Percentiles rank a stretch among this genome's conserved stretches.
Evolutionary conservation across 2,113 vertebrate species (phyloP).

Genomic region (Callaeas wilsoni): DNA sequence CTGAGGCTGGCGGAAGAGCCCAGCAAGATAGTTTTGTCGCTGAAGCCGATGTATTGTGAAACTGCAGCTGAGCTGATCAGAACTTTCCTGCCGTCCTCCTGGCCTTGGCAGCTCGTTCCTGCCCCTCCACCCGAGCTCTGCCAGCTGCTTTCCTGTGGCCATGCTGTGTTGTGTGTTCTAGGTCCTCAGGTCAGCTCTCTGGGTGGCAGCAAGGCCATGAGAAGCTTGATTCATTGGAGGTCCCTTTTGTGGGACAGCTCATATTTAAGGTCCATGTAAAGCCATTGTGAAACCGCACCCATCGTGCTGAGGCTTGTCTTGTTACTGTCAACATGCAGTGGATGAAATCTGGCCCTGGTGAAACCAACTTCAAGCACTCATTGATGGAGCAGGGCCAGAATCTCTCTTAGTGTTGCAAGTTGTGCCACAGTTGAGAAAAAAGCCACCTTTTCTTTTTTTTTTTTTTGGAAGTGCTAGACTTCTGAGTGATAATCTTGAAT

Average conservation of each 20-base stretch:
- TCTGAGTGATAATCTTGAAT: neutral
- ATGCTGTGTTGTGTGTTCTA: neutral
- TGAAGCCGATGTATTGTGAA: neutral
- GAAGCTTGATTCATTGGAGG: neutral
- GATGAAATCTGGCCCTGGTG: neutral
- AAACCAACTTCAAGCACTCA: neutral
- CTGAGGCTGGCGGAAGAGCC: neutral
- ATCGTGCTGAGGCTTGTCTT: neutral
- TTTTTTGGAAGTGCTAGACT: neutral
- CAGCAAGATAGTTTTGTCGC: neutral
- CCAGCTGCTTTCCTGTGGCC: neutral
- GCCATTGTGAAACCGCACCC: neutral
- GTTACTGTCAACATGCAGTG: neutral
- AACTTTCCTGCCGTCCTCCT: neutral
- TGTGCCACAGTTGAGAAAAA: neutral
- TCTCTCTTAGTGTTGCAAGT: neutral
- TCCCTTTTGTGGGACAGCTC: neutral
- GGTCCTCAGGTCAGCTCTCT: rapidly evolving
- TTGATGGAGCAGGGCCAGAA: neutral
- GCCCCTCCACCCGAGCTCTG: neutral
- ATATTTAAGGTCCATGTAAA: neutral
- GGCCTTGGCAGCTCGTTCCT: neutral
- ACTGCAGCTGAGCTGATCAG: neutral
- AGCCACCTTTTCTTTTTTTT: neutral
- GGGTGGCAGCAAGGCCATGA: neutral